phyloP scores from a whole-genome alignment of 2,113 vertebrate species.

The Brachyistius frenatus region DNA sequence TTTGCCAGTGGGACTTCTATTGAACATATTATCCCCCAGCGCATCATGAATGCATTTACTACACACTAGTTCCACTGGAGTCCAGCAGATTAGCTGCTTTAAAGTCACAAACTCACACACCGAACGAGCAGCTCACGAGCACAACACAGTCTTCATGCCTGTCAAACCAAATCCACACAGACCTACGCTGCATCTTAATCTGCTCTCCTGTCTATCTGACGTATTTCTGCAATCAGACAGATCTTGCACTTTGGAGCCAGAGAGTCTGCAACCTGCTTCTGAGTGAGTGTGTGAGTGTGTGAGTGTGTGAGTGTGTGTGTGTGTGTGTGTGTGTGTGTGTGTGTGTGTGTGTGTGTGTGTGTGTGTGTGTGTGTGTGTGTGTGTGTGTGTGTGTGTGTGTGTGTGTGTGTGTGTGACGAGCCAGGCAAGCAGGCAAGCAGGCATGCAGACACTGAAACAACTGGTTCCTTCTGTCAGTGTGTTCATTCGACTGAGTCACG shows the following conservation, averaged over 20 bases:
- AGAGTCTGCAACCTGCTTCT: constrained; percentile 75
- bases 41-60: neutral
- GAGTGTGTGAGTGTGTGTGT: constrained; percentile 28
- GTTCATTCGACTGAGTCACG: constrained; percentile 47
- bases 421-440: constrained; percentile 30
- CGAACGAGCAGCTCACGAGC: constrained; percentile 40
- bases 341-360: constrained; percentile 54
- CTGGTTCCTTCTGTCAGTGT: constrained; percentile 69
- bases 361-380: constrained; percentile 29
- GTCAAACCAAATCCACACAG: constrained; percentile 71
- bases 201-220: constrained; percentile 69
- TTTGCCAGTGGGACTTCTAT: too few relatives aligned
- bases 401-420: constrained; percentile 49
- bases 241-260: constrained; percentile 79
- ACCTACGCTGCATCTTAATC: constrained; percentile 63
- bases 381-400: constrained; percentile 37
- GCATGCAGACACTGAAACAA: constrained; percentile 69
- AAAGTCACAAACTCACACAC: constrained; percentile 20
- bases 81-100: constrained; percentile 28
- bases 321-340: constrained; percentile 37
- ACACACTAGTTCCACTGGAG: constrained; percentile 7
- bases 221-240: constrained; percentile 76
- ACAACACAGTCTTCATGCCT: constrained; percentile 76
- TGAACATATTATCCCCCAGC: neutral
- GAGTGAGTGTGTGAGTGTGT: constrained; percentile 41